phyloP scores from a whole-genome alignment of 1,140 invertebrate species.

The Panagrolaimus sp. region DNA sequence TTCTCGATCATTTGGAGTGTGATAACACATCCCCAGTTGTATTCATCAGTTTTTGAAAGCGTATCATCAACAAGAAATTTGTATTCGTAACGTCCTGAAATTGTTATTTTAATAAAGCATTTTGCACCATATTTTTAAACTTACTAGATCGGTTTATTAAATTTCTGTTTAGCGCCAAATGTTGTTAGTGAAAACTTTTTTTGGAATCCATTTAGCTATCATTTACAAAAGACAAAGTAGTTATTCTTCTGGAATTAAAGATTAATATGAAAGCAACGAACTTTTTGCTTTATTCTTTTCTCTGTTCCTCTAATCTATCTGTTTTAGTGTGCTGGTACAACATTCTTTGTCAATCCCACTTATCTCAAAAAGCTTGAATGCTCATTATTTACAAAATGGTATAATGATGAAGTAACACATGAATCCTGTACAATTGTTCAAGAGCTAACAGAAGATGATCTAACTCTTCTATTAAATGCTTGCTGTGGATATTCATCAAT shows the following conservation, averaged over 20 bases:
- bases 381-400: constrained; percentile 36
- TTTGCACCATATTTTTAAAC: no score
- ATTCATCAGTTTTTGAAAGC: constrained; percentile 61
- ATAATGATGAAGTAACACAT: constrained; percentile 29
- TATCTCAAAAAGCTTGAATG: constrained; percentile 35
- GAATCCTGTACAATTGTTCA: constrained; percentile 24
- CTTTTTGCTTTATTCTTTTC: no score
- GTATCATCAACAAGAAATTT: constrained; percentile 88
- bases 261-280: no score
- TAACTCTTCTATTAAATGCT: constrained; percentile 30
- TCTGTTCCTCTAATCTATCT: no score
- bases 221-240: no score
- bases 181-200: no score
- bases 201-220: no score
- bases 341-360: constrained; percentile 31
- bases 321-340: constrained; percentile 11
- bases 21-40: constrained; percentile 46
- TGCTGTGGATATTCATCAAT: constrained; percentile 34
- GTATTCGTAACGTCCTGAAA: constrained; percentile 92
- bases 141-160: no score
- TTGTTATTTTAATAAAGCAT: no score
- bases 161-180: no score
- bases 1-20: constrained; percentile 57
- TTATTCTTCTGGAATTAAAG: no score
- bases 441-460: constrained; percentile 24